Evolutionary conservation across 2,113 vertebrate genomes (phyloP).

Genomic region (Entelurus aequoreus): DNA sequence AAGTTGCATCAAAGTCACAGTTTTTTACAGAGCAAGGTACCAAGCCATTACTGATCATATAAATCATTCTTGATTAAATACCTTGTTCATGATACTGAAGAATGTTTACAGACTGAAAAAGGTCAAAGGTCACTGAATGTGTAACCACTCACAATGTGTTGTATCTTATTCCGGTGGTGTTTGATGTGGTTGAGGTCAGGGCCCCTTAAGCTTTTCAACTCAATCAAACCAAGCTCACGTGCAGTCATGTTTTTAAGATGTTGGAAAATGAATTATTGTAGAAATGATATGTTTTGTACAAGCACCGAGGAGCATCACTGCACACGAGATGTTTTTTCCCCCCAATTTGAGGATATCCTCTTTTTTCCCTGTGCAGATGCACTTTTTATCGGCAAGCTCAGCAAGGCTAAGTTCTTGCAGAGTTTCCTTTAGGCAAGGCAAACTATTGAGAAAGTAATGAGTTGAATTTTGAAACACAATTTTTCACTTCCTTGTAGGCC

Average conservation of each 20-base stretch:
- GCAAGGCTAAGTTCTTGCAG: constrained; percentile 56
- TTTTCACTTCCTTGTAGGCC: constrained; percentile 57
- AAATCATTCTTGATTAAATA: too few relatives aligned
- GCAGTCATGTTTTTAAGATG: not conserved
- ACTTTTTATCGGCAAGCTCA: constrained; percentile 53
- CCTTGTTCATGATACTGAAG: too few relatives aligned
- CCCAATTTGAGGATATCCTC: constrained; percentile 18
- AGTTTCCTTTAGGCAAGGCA: constrained; percentile 29
- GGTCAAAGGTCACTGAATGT: too few relatives aligned
- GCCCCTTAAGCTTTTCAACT: too few relatives aligned
- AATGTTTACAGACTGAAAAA: too few relatives aligned
- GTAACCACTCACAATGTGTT: too few relatives aligned
- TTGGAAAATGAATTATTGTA: not conserved
- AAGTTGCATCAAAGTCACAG: too few relatives aligned
- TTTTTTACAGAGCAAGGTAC: too few relatives aligned
- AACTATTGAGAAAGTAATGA: constrained; percentile 51
- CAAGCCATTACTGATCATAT: too few relatives aligned
- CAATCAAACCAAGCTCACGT: not conserved
- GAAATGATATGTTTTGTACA: not conserved
- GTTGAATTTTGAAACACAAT: constrained; percentile 37
- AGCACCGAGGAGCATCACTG: not conserved
- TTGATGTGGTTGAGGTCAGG: too few relatives aligned
- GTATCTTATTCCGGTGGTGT: too few relatives aligned
- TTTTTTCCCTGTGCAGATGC: constrained; percentile 37
- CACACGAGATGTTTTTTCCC: constrained; percentile 3